Evolutionary conservation across 2,113 vertebrate genomes (phyloP).

Genomic region (Tychaedon coryphoeus): DNA sequence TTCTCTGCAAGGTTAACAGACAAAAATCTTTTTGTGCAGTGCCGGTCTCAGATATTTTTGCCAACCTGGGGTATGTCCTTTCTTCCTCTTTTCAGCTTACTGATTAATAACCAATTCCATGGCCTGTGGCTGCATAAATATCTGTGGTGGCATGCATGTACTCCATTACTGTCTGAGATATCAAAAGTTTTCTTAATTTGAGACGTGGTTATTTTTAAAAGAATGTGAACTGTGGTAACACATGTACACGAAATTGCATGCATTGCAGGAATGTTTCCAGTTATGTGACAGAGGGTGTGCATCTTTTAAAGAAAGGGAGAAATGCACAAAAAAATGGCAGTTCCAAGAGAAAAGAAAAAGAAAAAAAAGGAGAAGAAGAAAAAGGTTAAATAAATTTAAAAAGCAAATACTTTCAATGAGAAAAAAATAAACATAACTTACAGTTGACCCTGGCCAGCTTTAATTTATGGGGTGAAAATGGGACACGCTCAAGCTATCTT

Average conservation of each 20-base stretch:
- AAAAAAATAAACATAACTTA: slow-evolving; percentile 62
- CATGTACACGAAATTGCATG: neutral
- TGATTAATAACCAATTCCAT: slow-evolving; percentile 3
- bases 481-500: slow-evolving; percentile 53
- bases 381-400: slow-evolving; percentile 21
- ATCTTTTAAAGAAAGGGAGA: slow-evolving; percentile 31
- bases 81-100: neutral
- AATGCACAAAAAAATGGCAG: slow-evolving; percentile 3
- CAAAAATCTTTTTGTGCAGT: neutral
- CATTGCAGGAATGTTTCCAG: slow-evolving; percentile 36
- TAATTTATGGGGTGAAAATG: slow-evolving; percentile 70
- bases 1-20: neutral
- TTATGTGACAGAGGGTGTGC: slow-evolving; percentile 30
- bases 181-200: slow-evolving; percentile 33
- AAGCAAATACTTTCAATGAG: slow-evolving; percentile 45
- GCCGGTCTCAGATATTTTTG: neutral
- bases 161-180: slow-evolving; percentile 22
- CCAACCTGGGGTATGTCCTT: neutral
- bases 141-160: neutral
- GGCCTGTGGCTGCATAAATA: neutral
- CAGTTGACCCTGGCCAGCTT: slow-evolving; percentile 34
- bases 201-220: neutral
- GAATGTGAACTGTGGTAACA: slow-evolving; percentile 4
- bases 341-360: neutral
- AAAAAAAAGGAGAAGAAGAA: too few species aligned